Evolutionary conservation across 2,113 vertebrate species (phyloP), one percentile per base, ranked within the genome.

Genomic region (Pedionomus torquatus): DNA sequence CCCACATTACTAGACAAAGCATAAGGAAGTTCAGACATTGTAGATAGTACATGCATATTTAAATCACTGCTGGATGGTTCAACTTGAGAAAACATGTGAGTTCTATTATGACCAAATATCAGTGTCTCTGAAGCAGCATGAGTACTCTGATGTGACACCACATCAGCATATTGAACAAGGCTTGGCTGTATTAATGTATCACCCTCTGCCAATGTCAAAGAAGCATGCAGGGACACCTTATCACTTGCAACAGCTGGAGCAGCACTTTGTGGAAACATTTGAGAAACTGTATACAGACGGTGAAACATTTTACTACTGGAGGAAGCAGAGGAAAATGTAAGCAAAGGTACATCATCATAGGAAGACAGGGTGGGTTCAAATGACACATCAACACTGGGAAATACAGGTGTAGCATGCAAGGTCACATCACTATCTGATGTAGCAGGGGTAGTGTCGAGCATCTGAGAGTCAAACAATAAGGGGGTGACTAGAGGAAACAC

Each of bases 331-430:
- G 98, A 98, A 96, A 98, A 98, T 97, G 98, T 97, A 98, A 98
- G 98, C 98, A 99, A 98, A 98, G 98, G 97, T 93, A 99, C 92
- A 95, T 97, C 98, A 96, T 98, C 98, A 98, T 96, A 98, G 97
- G 98, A 98, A 97, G 98, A 98, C 96, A 98, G 95, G 98, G 97
- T 97, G 98, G 98, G 97, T 96, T 98, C 98, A 97, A 98, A 97
- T 72, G 98, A 98, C 97, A 98, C 97, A 98, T 74, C 98, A 60
- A 98, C 98, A 98, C 96, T 98, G 98, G 98, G 98, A 97, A 98
- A 98, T 95, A 98, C 97, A 98, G 99, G 97, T 95, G 98, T 98
- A 96, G 98, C 99, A 99, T 99, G 99, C 99, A 99, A 98, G 98
- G 97, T 98, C 94, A 97, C 97, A 97, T 98, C 98, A 98, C 98